Evolutionary conservation across 2,888 invertebrate genomes (phyloP).

Genomic region (Tuta absoluta): DNA sequence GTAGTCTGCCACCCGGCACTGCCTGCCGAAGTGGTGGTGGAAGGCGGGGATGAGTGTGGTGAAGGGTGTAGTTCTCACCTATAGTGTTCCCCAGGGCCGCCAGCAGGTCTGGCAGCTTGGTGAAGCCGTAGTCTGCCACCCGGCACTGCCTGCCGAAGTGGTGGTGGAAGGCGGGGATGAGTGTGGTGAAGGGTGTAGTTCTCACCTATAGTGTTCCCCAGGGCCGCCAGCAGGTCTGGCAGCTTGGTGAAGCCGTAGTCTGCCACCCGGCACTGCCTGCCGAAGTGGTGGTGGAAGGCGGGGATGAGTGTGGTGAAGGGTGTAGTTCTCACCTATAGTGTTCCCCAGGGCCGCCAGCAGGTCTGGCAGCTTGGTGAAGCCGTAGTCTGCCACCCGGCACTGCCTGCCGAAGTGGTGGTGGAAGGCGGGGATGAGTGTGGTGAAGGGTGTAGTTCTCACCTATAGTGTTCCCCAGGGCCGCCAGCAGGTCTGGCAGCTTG

Average conservation of each 20-base stretch:
- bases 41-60: constrained; percentile 94
- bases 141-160: constrained; percentile 74
- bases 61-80: constrained; percentile 68
- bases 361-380: too few species aligned
- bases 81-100: too few species aligned
- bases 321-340: constrained; percentile 78
- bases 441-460: constrained; percentile 52
- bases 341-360: constrained; percentile 80
- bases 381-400: too few species aligned
- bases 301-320: constrained; percentile 90
- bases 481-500: constrained; percentile 93
- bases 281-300: constrained; percentile 96
- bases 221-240: constrained; percentile 33
- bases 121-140: too few species aligned
- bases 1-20: too few species aligned
- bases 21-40: constrained; percentile 97
- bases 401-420: constrained; percentile 95
- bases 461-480: constrained; percentile 92
- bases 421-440: constrained; percentile 94
- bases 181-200: too few species aligned
- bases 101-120: too few species aligned
- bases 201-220: constrained; percentile 87
- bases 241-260: too few species aligned
- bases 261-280: constrained; percentile 71
- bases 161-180: too few species aligned